Evolutionary conservation across 2,797 vertebrate genomes (phyloP).

Genomic region (Bufotes viridis): DNA sequence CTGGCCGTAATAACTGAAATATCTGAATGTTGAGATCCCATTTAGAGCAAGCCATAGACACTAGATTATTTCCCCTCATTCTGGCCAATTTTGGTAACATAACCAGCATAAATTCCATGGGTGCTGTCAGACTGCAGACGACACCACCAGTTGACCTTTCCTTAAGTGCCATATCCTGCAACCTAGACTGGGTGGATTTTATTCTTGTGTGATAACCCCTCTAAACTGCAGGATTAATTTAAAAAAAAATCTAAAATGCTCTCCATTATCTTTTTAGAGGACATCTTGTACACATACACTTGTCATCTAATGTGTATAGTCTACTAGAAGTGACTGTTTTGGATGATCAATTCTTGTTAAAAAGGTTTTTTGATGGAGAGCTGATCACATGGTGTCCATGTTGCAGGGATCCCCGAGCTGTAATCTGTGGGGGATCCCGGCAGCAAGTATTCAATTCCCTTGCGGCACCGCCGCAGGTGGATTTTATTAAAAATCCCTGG

Average conservation of each 20-base stretch:
- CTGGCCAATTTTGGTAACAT: too few relatives aligned
- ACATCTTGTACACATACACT: background rate
- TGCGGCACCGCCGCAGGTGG: background rate
- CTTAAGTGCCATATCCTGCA: background rate
- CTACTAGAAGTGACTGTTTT: background rate
- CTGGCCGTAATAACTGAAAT: too few relatives aligned
- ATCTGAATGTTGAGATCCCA: too few relatives aligned
- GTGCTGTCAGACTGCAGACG: background rate
- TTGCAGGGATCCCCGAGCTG: background rate
- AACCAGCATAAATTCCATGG: too few relatives aligned
- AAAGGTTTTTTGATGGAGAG: background rate
- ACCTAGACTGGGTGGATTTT: background rate
- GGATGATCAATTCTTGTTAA: background rate
- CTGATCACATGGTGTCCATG: background rate
- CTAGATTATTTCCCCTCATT: too few relatives aligned
- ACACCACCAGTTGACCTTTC: background rate
- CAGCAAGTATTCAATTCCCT: background rate
- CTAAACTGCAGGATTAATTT: background rate
- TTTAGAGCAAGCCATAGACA: background rate
- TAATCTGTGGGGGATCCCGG: background rate
- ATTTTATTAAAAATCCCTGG: background rate
- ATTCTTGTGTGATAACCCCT: background rate
- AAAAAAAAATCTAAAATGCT: too few relatives aligned
- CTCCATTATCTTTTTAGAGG: background rate
- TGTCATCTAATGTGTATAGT: background rate